Base-by-base conservation (phyloP, 1,140 invertebrate genomes). In the Rhysida immarginata region DNA sequence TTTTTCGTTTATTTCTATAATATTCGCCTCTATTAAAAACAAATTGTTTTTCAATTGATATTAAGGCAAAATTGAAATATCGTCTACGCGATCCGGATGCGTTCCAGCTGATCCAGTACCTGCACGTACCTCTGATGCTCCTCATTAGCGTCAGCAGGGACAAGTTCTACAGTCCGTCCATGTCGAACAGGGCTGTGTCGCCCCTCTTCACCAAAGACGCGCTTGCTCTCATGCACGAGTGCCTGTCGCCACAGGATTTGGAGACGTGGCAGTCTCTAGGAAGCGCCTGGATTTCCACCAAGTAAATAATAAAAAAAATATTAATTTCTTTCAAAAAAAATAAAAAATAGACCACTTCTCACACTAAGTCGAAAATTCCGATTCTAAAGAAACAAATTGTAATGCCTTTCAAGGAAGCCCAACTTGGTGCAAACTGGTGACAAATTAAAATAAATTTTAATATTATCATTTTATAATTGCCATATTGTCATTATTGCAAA, bases 61-160 rank as follows among this genome's bases (percentile, higher is more conserved):
- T 60, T 48, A 63, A 81, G 80, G 92, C 94, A 1, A 90, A 95
- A 70, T 73, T 98, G 46, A 95, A 96, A 66, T 83, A 91, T 2
- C 92, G 97, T 69, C 99, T 99, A 54, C 95, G 98, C 69, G 94
- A 98, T 68, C 96, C 96, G 0, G 99, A 98, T 73, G 95, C 96
- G 1, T 94, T 96, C 0, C 96, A 99, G 69, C 71, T 99, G 58
- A 90, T 99, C 1, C 96, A 99, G 67, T 99, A 99, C 69, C 76
- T 99, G 16, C 99, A 99, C 71, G 97, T 95, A 25, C 96, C 96
- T 0, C 69, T 99, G 58, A 90, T 91, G 11, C 74, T 99, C 23
- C 96, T 98, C 64, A 89, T 98, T 29, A 93, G 99, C 67, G 89
- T 92, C 0, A 89, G 88, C 0, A 82, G 87, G 65, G 89, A 93